These are phyloP conservation scores for Hephaestus fuliginosus DNA, from an alignment of 2,797 vertebrate genomes.

Conservation along the genomic window DNA sequence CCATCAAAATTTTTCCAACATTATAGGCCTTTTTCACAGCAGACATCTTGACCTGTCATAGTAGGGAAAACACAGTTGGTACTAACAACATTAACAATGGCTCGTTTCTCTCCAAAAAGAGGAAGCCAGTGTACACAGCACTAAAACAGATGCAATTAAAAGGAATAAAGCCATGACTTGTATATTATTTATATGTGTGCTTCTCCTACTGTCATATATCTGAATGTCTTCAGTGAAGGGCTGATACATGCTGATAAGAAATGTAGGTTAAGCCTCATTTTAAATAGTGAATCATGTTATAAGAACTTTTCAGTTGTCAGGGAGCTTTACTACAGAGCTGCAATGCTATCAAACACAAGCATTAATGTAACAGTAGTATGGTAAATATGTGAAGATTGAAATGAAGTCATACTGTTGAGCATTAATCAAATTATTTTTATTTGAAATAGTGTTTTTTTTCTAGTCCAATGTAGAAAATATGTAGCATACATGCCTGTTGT, in stretches of 20 bases:
- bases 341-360: not conserved
- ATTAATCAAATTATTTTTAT: constrained; percentile 47
- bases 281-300: not conserved
- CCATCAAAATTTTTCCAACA: not conserved
- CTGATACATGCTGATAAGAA: not conserved
- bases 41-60: not conserved
- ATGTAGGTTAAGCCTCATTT: not conserved
- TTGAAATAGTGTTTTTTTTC: constrained; percentile 54
- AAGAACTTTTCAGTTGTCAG: not conserved
- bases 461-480: constrained; percentile 79
- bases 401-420: constrained; percentile 36
- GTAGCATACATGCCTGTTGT: constrained; percentile 87
- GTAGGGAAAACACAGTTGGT: not conserved
- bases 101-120: not conserved
- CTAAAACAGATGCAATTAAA: not conserved
- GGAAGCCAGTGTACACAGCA: too few relatives aligned
- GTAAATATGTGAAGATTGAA: constrained; percentile 33
- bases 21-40: not conserved
- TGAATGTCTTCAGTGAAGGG: not conserved
- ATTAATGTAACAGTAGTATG: constrained; percentile 19
- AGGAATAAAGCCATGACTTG: not conserved
- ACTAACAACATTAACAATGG: not conserved
- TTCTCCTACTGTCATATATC: not conserved
- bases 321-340: not conserved
- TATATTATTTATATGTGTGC: constrained; percentile 9